Conservation (phyloP, 2,113 vertebrate genomes). For the Hyperopisus bebe region DNA sequence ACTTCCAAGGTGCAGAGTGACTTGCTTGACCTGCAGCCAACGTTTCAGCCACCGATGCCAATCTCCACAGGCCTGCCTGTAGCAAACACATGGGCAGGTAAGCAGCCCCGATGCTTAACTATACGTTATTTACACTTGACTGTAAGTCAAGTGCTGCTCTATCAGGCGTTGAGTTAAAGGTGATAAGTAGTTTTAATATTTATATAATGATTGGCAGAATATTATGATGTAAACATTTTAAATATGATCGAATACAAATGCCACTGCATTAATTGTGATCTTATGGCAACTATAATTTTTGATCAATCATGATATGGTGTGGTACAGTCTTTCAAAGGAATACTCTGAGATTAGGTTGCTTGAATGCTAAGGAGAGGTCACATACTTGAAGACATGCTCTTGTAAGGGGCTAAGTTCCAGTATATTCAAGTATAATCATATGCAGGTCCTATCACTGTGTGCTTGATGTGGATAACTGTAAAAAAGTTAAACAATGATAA, state of each 20-base stretch:
- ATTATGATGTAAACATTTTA: background rate
- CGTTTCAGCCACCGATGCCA: constrained; percentile 78
- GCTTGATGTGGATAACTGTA: background rate
- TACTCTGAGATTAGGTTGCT: background rate
- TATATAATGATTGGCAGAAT: background rate
- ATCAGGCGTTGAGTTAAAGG: background rate
- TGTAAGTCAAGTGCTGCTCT: background rate
- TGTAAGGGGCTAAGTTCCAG: background rate
- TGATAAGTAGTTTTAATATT: background rate
- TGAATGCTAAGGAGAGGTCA: background rate
- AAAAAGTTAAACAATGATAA: constrained; percentile 12
- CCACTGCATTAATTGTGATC: background rate
- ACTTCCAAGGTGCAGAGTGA: constrained; percentile 84
- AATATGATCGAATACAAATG: background rate
- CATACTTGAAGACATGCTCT: background rate
- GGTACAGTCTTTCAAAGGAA: background rate
- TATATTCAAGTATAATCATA: background rate
- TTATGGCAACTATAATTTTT: background rate
- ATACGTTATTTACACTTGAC: background rate
- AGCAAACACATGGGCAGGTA: constrained; percentile 89
- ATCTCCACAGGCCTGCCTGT: constrained; percentile 69
- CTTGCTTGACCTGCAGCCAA: constrained; percentile 88
- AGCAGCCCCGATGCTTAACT: constrained; percentile 40
- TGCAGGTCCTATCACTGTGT: background rate
- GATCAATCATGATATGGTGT: background rate